Evolutionary conservation across 1,140 invertebrate species (phyloP).

Genomic region (Thalassaphorura encarpata): DNA sequence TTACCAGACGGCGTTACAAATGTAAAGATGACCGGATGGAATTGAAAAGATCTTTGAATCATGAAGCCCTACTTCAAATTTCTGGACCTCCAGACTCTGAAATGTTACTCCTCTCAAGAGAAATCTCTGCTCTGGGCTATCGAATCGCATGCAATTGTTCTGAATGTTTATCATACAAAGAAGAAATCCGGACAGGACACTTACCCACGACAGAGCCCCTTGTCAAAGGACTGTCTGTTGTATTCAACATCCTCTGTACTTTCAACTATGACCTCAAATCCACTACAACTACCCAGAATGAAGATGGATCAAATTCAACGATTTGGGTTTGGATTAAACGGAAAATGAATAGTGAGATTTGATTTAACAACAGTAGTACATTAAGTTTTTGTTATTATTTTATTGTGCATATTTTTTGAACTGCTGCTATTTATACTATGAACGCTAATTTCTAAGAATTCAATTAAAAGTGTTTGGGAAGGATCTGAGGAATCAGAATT

Average conservation of each 20-base stretch:
- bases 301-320: constrained; percentile 18
- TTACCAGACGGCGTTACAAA: constrained; percentile 17
- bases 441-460: too few relatives aligned
- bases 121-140: constrained; percentile 1
- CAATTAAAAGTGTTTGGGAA: too few relatives aligned
- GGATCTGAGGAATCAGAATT: too few relatives aligned
- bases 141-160: constrained; percentile 24
- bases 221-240: constrained; percentile 8
- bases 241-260: constrained; percentile 17
- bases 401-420: too few relatives aligned
- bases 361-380: too few relatives aligned
- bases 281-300: constrained; percentile 14
- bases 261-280: constrained; percentile 18
- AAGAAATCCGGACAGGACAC: constrained; percentile 9
- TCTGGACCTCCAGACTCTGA: constrained; percentile 17
- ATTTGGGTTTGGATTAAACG: constrained; percentile 24
- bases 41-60: constrained; percentile 9
- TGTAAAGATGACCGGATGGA: constrained; percentile 10
- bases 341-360: not conserved
- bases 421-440: too few relatives aligned
- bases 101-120: constrained; percentile 15
- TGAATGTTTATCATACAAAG: constrained; percentile 18
- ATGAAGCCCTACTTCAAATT: constrained; percentile 19
- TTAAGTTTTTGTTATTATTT: too few relatives aligned
- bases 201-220: constrained; percentile 15